Conservation (phyloP, 1,140 invertebrate genomes). For the Solen grandis region DNA sequence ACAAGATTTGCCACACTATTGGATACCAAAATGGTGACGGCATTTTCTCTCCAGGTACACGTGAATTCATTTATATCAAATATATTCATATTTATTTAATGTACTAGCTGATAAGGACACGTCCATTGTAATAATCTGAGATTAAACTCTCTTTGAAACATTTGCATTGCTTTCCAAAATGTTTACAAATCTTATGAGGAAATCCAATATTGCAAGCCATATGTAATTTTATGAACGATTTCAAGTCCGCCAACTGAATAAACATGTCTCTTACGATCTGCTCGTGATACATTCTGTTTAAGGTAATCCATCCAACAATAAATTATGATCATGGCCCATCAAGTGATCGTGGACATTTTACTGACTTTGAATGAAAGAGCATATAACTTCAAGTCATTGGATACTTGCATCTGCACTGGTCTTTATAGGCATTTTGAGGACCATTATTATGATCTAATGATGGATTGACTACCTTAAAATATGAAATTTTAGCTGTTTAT, state of each 20-base stretch:
- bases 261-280: no score
- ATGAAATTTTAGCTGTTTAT: not conserved
- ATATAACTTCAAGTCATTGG: not conserved
- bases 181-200: no score
- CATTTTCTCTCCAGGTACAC: conserved; percentile 92
- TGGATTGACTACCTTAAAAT: not conserved
- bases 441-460: not conserved
- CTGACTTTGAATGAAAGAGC: not conserved
- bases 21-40: conserved; percentile 95
- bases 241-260: not conserved
- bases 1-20: conserved; percentile 97
- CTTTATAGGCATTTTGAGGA: not conserved
- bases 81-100: not conserved
- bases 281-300: no score
- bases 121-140: no score
- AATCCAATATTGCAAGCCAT: not conserved
- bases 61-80: not conserved
- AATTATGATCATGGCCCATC: no score
- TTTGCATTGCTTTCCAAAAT: no score
- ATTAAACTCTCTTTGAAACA: no score
- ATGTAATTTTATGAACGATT: not conserved
- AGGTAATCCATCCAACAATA: no score
- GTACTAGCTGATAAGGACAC: no score
- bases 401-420: not conserved
- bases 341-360: not conserved